phyloP scores from a whole-genome alignment of 53 echinoderm and acorn worm species.

The Apostichopus leukothele region DNA sequence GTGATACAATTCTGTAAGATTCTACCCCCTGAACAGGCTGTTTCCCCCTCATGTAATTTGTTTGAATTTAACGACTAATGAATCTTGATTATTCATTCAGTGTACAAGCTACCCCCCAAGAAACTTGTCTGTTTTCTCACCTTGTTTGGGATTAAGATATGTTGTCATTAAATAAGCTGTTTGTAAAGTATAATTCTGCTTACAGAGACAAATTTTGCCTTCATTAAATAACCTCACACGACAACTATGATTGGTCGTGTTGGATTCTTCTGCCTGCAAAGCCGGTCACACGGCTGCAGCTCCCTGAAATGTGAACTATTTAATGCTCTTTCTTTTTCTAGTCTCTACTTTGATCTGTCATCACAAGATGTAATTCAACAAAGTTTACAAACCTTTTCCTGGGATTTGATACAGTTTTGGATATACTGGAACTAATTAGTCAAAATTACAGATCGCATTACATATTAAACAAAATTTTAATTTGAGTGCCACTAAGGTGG shows the following conservation, averaged over 20 bases:
- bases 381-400: too few species aligned
- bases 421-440: too few species aligned
- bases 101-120: neutral
- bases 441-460: too few species aligned
- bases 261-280: neutral
- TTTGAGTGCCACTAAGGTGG: too few species aligned
- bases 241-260: neutral
- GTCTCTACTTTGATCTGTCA: too few species aligned
- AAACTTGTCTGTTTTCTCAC: constrained; percentile 20
- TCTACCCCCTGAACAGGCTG: too few species aligned
- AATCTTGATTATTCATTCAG: constrained; percentile 17
- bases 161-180: constrained; percentile 1
- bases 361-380: too few species aligned
- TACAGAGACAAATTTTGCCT: neutral
- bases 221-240: neutral
- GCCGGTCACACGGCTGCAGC: neutral
- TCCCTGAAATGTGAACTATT: too few species aligned
- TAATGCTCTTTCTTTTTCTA: too few species aligned
- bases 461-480: too few species aligned
- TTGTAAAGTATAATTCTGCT: constrained; percentile 33
- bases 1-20: too few species aligned
- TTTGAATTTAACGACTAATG: neutral
- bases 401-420: too few species aligned
- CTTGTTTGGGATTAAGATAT: neutral
- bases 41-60: neutral